Base-by-base conservation (phyloP, 2,797 vertebrate species). In the Periophthalmus magnuspinnatus region DNA sequence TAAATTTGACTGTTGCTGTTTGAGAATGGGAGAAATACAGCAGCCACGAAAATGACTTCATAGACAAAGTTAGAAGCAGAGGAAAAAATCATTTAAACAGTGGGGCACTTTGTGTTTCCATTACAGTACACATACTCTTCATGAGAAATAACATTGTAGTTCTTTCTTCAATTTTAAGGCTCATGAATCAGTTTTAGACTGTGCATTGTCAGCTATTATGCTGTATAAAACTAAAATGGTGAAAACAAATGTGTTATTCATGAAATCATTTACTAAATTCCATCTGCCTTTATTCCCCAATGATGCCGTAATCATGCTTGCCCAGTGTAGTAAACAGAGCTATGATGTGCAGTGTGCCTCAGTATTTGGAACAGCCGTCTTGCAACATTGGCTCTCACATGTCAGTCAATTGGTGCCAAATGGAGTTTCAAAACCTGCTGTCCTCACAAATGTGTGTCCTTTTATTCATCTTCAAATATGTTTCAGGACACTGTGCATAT, bases 361-460 rank as follows among this genome's bases (percentile, higher is more conserved):
- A 64, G 38, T 24, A 47, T 47, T 64, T 52, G 19, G 19, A 66
- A 54, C 28, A 66, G 50, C 19, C 10, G 48, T 54, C 64, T 66
- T 66, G 48, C 64, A 33, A 47, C 41, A 48, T 50, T 65, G 28
- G 45, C 61, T 45, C 45, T 50, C 45, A 65, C 28, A 54, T 66
- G 64, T 66, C 64, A 66, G 48, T 66, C 48, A 54, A 21, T 11
- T 33, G 47, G 47, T 33, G 64, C 47, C 64, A 65, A 65, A 65
- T 14, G 21, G 64, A 65, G 5, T 33, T 66, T 66, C 11, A 66
- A 66, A 66, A 54, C 64, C 64, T 52, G 11, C 64, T 54, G 64
- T 66, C 19, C 21, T 50, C 24, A 33, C 24, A 50, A 52, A 66
- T 54, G 5, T 66, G 17, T 54, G 50, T 66, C 33, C 19, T 36